Conservation (phyloP, 2,113 vertebrate species). For the Centropus bengalensis region DNA sequence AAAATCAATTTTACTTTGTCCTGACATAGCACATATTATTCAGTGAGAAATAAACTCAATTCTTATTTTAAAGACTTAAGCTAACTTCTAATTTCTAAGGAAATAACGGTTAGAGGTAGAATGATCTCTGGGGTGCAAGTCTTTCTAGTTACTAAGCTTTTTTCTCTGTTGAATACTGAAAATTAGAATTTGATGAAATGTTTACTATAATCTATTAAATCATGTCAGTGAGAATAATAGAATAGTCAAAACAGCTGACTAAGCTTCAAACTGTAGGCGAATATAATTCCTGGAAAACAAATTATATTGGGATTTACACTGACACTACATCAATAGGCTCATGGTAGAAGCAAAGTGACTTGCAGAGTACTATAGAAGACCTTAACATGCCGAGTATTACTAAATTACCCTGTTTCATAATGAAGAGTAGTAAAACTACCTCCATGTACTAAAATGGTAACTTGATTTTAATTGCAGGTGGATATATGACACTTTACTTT, state of each 20-base stretch:
- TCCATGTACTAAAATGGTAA: not conserved
- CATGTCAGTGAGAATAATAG: not conserved
- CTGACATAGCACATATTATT: not conserved
- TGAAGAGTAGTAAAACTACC: not conserved
- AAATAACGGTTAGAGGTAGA: not conserved
- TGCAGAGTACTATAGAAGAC: not conserved
- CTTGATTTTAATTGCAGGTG: not conserved
- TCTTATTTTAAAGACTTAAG: not conserved
- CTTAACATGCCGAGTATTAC: not conserved
- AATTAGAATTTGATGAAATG: constrained; percentile 11
- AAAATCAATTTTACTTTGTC: constrained; percentile 19
- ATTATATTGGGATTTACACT: not conserved
- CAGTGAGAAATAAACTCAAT: not conserved
- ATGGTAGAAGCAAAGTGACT: not conserved
- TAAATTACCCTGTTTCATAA: not conserved
- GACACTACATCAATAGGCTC: not conserved
- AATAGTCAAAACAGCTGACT: not conserved
- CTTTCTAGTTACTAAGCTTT: not conserved
- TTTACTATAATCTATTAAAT: not conserved
- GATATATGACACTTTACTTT: not conserved
- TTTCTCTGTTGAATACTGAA: not conserved
- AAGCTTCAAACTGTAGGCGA: not conserved
- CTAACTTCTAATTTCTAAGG: not conserved
- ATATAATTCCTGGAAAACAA: not conserved
- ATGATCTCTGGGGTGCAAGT: not conserved